These are phyloP conservation scores for Distichodus sexfasciatus DNA, from an alignment of 2,797 vertebrate genomes.

Conservation along the genomic window DNA sequence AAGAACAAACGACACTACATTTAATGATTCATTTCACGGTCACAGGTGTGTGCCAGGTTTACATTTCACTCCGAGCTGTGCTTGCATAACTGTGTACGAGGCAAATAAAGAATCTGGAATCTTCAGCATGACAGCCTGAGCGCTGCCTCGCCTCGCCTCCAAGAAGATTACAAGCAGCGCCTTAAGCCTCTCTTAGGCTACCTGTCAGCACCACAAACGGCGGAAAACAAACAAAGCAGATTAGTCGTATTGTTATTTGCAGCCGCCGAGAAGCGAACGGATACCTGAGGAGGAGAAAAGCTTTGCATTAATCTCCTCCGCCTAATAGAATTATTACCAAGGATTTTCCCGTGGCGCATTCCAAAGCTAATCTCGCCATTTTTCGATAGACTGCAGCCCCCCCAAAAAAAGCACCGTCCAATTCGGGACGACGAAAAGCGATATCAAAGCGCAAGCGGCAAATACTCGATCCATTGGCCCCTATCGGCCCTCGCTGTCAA, in stretches of 20 bases:
- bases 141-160: too few species aligned
- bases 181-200: conserved; percentile 1
- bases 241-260: conserved; percentile 31
- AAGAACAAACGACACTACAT: too few species aligned
- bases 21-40: too few species aligned
- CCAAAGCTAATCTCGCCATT: too few species aligned
- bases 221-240: conserved; percentile 42
- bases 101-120: too few species aligned
- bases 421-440: not conserved
- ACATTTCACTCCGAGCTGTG: too few species aligned
- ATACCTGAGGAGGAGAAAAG: conserved; percentile 15
- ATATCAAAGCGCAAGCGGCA: conserved; percentile 23
- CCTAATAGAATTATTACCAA: conserved; percentile 40
- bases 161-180: conserved; percentile 29
- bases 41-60: too few species aligned
- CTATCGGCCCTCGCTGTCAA: conserved; percentile 29
- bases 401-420: too few species aligned
- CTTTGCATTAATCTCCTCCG: conserved; percentile 34
- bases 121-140: too few species aligned
- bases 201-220: conserved; percentile 22
- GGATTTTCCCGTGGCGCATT: conserved; percentile 18
- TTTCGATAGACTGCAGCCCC: too few species aligned
- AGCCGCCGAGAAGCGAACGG: conserved; percentile 14
- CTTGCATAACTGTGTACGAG: too few species aligned
- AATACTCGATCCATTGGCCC: conserved; percentile 12